Base-by-base conservation (phyloP, 2,797 vertebrate species). In the Alosa sapidissima region DNA sequence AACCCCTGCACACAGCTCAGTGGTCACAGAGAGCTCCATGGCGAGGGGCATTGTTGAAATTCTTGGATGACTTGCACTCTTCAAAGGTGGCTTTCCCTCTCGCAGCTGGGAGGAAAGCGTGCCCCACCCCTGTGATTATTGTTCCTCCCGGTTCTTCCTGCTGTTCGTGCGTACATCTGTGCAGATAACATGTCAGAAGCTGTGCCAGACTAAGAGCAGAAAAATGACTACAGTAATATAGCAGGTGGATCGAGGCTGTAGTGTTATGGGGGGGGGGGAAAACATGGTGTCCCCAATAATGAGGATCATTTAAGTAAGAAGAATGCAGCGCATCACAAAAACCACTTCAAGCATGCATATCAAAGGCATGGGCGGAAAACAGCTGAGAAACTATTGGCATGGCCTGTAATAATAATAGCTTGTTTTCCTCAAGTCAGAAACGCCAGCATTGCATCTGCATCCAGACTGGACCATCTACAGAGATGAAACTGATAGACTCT, bases 11-110 rank as follows among this genome's bases (percentile, higher is more conserved):
- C 84, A 19, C 88, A 45, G 88, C 62, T 81, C 84, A 78, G 85
- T 82, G 47, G 81, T 82, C 5, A 28, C 86, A 87, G 85, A 78
- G 65, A 62, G 58, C 82, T 85, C 86, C 88, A 84, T 91, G 89
- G 89, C 86, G 86, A 89, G 88, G 89, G 88, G 83, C 92, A 92
- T 94, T 93, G 91, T 91, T 94, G 85, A 84, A 90, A 94, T 94
- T 95, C 93, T 87, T 93, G 84, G 83, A 88, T 88, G 85, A 89
- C 89, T 88, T 85, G 83, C 75, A 65, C 81, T 91, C 86, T 89
- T 91, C 87, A 92, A 88, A 93, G 78, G 75, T 84, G 84, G 88
- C 87, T 91, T 89, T 90, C 86, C 87, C 90, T 9, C 7, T n/a
- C 6, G 84, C 88, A 89, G 91, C 90, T 91, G 89, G 72, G 86